Conservation (phyloP, 1,140 invertebrate genomes). For the Samia ricini region DNA sequence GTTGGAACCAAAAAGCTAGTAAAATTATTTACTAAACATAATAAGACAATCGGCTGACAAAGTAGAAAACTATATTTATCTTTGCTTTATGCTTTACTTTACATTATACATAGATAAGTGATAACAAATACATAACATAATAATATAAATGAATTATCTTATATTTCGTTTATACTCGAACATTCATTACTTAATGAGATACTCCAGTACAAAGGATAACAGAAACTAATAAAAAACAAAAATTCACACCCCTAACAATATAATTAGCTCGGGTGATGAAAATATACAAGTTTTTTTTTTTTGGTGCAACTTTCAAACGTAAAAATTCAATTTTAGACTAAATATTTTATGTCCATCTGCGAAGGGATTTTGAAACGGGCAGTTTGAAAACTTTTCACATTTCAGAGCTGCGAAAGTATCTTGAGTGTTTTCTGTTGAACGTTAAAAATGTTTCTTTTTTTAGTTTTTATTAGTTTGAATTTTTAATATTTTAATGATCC, state of each 20-base stretch:
- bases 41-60: too few species aligned
- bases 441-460: neutral
- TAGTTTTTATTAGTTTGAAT: neutral
- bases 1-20: too few species aligned
- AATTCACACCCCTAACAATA: neutral
- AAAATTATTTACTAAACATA: too few species aligned
- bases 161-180: neutral
- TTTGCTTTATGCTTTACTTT: too few species aligned
- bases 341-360: neutral
- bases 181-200: neutral
- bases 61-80: too few species aligned
- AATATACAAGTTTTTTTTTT: neutral
- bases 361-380: neutral
- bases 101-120: too few species aligned
- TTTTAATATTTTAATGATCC: neutral
- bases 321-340: slow-evolving; percentile 1
- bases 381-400: neutral
- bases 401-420: neutral
- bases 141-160: neutral
- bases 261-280: neutral
- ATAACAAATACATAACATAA: too few species aligned
- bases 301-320: neutral
- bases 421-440: neutral
- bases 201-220: neutral
- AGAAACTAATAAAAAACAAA: neutral